Conservation (phyloP, 2,797 vertebrate species). For the Sebastes iracundus region DNA sequence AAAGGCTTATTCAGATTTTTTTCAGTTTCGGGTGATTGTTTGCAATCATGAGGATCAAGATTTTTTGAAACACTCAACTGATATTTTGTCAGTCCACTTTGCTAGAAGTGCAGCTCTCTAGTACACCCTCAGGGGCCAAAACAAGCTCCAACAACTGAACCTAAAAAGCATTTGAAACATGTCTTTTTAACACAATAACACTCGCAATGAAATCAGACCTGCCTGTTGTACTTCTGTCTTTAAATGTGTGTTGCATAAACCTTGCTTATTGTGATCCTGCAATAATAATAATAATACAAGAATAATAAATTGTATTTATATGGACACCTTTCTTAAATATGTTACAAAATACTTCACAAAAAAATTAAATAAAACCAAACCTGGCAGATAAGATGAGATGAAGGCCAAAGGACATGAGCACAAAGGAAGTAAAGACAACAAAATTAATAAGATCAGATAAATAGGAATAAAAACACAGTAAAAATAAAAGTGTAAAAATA, state of each 20-base stretch:
- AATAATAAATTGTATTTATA: too few species aligned
- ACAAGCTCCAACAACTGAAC: conserved; percentile 15
- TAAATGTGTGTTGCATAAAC: not conserved
- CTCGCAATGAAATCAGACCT: not conserved
- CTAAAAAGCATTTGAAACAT: not conserved
- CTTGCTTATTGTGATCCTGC: not conserved
- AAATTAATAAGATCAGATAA: too few species aligned
- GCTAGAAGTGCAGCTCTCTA: not conserved
- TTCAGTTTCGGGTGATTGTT: not conserved
- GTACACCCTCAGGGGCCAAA: not conserved
- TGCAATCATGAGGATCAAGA: not conserved
- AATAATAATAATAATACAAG: too few species aligned
- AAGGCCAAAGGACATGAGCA: too few species aligned
- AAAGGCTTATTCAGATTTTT: not conserved
- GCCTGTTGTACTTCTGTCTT: not conserved
- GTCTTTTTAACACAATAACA: not conserved
- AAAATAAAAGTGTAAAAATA: too few species aligned
- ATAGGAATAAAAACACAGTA: too few species aligned
- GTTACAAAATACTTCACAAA: too few species aligned
- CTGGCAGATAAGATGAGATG: too few species aligned
- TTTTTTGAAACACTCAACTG: not conserved
- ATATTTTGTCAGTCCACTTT: not conserved
- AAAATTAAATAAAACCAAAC: too few species aligned
- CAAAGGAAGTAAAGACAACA: too few species aligned
- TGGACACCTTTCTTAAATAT: fast-evolving